Evolutionary conservation across 2,888 invertebrate genomes (phyloP).

Genomic region (Bugulina stolonifera): DNA sequence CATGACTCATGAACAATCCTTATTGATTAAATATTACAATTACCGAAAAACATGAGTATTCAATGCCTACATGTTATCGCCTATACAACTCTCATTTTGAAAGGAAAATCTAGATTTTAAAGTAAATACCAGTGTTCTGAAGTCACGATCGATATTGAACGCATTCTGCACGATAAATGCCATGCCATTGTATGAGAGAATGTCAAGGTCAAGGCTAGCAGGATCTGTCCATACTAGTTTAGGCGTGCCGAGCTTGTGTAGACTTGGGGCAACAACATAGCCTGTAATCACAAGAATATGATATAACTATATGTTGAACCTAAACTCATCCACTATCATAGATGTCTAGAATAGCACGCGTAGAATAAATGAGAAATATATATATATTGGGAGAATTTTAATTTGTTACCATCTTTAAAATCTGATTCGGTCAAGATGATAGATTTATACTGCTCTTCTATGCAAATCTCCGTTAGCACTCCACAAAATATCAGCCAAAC

Average conservation of each 20-base stretch:
- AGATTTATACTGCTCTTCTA: neutral
- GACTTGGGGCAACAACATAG: neutral
- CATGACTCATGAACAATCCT: no score
- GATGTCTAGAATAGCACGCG: no score
- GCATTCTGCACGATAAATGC: neutral
- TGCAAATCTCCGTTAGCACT: neutral
- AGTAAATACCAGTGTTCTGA: no score
- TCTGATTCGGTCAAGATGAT: neutral
- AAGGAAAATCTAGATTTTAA: no score
- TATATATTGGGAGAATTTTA: neutral
- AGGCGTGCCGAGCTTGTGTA: neutral
- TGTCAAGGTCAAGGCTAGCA: neutral
- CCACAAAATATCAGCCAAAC: no score
- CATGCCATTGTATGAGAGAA: neutral
- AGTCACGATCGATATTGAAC: slow-evolving; percentile 14
- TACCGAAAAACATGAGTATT: no score
- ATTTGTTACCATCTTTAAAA: neutral
- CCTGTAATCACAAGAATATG: neutral
- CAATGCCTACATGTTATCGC: no score
- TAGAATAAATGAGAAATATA: no score
- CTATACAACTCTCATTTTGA: no score
- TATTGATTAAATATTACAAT: no score
- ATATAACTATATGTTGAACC: no score
- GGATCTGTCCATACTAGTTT: neutral
- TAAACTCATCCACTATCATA: no score